Base-by-base conservation (phyloP, 2,113 vertebrate species). In the Brachypodius melanocephalos region DNA sequence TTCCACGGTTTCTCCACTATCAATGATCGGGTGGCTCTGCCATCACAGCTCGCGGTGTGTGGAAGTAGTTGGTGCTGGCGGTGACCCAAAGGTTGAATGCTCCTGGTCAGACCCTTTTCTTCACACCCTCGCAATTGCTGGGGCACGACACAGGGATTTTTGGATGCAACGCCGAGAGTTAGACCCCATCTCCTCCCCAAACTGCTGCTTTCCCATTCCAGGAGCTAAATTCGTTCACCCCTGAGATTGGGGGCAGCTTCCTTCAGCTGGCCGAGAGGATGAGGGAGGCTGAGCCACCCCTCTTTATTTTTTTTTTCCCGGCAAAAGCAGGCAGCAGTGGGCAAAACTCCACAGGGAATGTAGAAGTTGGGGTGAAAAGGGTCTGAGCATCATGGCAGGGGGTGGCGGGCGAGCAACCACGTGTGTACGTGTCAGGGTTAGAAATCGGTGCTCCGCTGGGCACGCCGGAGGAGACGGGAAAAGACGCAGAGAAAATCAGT, bases 21-120 rank as follows among this genome's bases (percentile, higher is more conserved):
- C 0, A 0, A 10, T 62, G 52, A 40, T 75, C 17, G 1, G 2
- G 32, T 4, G 9, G 72, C 48, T 90, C 74, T 81, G 89, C 66
- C 3, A 3, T 48, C 11, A 3, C 90, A 52, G 36, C 57, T 69
- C 1, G 0, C 0, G 0, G 24, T 10, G 0, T 32, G 42, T 40
- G 3, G 0, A 42, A 69, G 90, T 81, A 68, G 58, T 76, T 4
- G 10, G 49, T 0, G 2, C 46, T 90, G 89, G 78, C 14, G 0
- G 31, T 5, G 40, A 17, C 75, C 71, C 83, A 42, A 71, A 57
- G 55, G 42, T 52, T 45, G 38, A 36, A 8, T 4, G 9, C 12
- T 2, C 5, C 72, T 0, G 0, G 6, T 26, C 1, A 2, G 38
- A 62, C 25, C 26, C 66, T 72, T 75, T 32, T 26, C 38, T 75